Base-by-base conservation (phyloP, 2,113 vertebrate species). In the Orthochromis malagaraziensis region DNA sequence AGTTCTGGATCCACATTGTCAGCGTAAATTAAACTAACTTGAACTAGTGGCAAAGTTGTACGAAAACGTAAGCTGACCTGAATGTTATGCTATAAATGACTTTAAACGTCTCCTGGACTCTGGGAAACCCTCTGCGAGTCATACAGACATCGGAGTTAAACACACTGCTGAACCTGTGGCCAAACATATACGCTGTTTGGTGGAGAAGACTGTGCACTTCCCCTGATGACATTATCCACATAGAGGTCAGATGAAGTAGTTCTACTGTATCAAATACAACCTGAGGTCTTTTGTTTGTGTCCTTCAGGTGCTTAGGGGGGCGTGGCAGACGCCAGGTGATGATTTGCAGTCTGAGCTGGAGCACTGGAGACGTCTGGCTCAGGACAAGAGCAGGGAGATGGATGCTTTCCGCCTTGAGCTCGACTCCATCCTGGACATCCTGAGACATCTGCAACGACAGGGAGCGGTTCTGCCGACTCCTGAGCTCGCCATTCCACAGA, bases 371-470 rank as follows among this genome's bases (percentile, higher is more conserved):
- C 95, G 91, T 9, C 89, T 98, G n/a, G 97, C 97, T 1, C 97
- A 97, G 84, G 80, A 93, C n/a, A 98, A 97, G 91, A 97, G 96
- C 81, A 96, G 82, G 33, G 98, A 99, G 53, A 94, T 99, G 88
- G 97, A 98, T 79, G 95, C 89, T 73, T 99, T 99, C 86, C 96
- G 97, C 26, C 89, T 95, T 42, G 98, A 99, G 87, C 63, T 99
- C 85, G 98, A 99, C 95, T 97, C 98, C 0, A 99, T 99, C 73
- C 82, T 99, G 51, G 98, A 99, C 55, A 96, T 98, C 16, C 87
- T 99, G 68, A 96, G 96, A 84, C 97, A 98, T 77, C 95, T 99
- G 29, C 98, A 99, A 47, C 97, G 94, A 79, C 97, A 98, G 63
- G 98, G 97, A 0, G 96, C 97, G 31, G 95, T 98, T 6, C 96